A percentile compares a stretch with the other conserved stretches of the same genome.
These are phyloP conservation scores for Neosilurus hyrtlii DNA, from an alignment of 2,797 vertebrate genomes.

Conservation along the genomic window DNA sequence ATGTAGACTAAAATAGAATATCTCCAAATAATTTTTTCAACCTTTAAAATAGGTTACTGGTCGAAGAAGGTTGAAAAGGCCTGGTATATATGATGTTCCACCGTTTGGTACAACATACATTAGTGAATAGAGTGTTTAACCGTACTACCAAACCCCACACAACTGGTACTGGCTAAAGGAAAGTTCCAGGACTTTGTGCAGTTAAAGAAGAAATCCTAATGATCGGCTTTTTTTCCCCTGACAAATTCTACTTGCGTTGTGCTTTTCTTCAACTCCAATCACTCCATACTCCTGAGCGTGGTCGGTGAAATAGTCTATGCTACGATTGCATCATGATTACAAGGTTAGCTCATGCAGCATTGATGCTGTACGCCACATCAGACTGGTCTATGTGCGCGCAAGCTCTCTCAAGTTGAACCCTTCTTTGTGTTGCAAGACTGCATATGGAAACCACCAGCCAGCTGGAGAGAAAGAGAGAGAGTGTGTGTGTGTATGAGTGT, in stretches of 20 bases:
- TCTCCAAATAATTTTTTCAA: background rate
- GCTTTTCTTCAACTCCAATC: background rate
- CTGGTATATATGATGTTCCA: background rate
- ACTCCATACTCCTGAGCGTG: background rate
- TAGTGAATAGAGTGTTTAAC: background rate
- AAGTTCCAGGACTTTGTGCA: constrained; percentile 12
- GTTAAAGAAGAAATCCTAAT: background rate
- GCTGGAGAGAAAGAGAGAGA: background rate
- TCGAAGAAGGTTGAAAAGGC: background rate
- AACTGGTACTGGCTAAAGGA: background rate
- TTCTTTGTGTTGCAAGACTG: constrained; percentile 21
- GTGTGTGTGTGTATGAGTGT: constrained; percentile 12
- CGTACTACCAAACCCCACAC: background rate
- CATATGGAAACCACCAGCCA: constrained; percentile 15
- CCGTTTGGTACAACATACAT: background rate
- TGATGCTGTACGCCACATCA: constrained; percentile 24
- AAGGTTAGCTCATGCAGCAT: constrained; percentile 11
- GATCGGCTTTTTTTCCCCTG: background rate
- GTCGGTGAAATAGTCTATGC: constrained; percentile 7
- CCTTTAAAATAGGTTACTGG: constrained; percentile 2
- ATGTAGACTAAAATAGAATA: background rate
- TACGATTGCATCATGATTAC: constrained; percentile 31
- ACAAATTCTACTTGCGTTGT: background rate
- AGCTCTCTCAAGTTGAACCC: constrained; percentile 28
- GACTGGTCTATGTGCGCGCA: background rate